Conservation (phyloP, 2,888 invertebrate genomes). For the Nymphalis polychloros region DNA sequence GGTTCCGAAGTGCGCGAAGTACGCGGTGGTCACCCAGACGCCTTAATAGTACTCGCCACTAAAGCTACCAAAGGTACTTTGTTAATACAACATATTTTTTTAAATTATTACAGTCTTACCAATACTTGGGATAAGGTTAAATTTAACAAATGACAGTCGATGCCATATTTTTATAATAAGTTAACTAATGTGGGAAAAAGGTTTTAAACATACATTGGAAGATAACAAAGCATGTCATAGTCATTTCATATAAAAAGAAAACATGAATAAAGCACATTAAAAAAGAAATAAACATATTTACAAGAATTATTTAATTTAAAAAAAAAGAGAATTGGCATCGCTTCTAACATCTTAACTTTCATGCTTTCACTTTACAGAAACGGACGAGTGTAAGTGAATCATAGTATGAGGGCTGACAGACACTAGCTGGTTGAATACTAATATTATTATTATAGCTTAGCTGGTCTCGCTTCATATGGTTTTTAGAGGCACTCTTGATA, state of each 20-base stretch:
- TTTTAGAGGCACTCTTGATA: constrained; percentile 17
- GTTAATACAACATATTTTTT: background rate
- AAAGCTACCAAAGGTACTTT: constrained; percentile 91
- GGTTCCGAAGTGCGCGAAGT: constrained; percentile 95
- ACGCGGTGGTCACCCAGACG: constrained; percentile 96
- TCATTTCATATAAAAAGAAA: background rate
- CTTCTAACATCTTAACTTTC: constrained; percentile 74
- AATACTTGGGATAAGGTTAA: constrained; percentile 12
- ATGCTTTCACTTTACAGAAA: constrained; percentile 80
- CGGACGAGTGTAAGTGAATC: constrained; percentile 80
- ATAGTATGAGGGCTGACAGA: constrained; percentile 65
- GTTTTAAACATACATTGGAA: constrained; percentile 7
- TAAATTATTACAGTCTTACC: background rate
- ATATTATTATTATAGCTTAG: constrained; percentile 55
- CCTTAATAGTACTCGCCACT: constrained; percentile 97
- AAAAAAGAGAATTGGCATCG: constrained; percentile 40
- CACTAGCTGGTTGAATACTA: constrained; percentile 61
- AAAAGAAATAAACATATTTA: background rate
- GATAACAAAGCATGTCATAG: constrained; percentile 22
- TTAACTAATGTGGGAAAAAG: constrained; percentile 20
- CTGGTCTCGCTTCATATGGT: constrained; percentile 46
- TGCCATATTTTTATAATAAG: constrained; percentile 1
- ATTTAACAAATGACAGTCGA: background rate
- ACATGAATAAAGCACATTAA: too few relatives aligned
- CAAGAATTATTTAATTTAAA: background rate